These are phyloP conservation scores for Hylaeus volcanicus DNA, from an alignment of 1,140 invertebrate genomes.

Conservation along the genomic window DNA sequence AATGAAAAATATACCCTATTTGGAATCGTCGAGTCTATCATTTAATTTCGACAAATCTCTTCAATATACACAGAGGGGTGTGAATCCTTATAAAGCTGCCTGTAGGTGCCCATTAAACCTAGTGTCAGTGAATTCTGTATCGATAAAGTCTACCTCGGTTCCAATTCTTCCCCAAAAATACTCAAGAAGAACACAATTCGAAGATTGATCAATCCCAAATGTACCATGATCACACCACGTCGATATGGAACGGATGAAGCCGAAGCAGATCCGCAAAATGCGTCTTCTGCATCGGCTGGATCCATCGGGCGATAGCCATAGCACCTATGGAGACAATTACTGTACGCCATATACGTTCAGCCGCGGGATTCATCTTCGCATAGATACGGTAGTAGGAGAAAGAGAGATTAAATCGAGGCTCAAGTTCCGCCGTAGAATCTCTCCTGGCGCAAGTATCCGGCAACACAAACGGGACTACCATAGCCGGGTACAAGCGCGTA, in stretches of 20 bases:
- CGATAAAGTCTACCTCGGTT: too few relatives aligned
- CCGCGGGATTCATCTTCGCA: constrained; percentile 68
- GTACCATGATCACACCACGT: constrained; percentile 1
- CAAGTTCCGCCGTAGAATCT: not conserved
- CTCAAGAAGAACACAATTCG: too few relatives aligned
- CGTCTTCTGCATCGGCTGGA: constrained; percentile 2
- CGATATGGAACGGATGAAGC: constrained; percentile 19
- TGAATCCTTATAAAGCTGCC: too few relatives aligned
- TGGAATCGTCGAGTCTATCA: too few relatives aligned
- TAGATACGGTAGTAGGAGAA: constrained; percentile 52
- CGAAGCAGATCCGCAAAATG: not conserved
- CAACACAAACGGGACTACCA: constrained; percentile 62
- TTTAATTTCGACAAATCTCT: too few relatives aligned
- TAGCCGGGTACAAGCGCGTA: constrained; percentile 49
- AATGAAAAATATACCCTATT: too few relatives aligned
- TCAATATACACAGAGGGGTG: too few relatives aligned
- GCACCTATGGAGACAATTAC: constrained; percentile 77
- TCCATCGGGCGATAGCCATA: constrained; percentile 46
- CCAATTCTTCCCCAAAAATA: too few relatives aligned
- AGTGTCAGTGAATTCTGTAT: too few relatives aligned
- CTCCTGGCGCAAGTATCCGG: constrained; percentile 35
- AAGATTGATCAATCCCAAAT: too few relatives aligned
- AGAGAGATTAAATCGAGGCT: constrained; percentile 27
- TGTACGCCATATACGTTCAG: constrained; percentile 75
- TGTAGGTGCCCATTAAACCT: too few relatives aligned